These are phyloP conservation scores for Sapajus apella DNA, from an alignment of 2,113 vertebrate species.

Conservation along the genomic window DNA sequence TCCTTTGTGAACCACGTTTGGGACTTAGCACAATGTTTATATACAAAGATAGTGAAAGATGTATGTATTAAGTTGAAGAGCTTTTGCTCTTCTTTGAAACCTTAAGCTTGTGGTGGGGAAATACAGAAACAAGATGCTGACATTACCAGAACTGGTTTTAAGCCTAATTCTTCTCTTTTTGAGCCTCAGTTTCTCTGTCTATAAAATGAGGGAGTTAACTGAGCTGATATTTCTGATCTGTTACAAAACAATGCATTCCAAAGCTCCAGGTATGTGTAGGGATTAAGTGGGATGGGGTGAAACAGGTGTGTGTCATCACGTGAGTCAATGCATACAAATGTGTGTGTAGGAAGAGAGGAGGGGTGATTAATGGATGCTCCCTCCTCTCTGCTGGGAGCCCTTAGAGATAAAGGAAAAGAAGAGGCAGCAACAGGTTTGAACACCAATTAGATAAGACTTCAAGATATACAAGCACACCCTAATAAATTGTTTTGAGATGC, in stretches of 20 bases:
- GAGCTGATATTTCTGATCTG: not conserved
- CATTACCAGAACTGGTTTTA: not conserved
- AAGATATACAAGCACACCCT: not conserved
- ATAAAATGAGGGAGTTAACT: not conserved
- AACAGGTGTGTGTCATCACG: not conserved
- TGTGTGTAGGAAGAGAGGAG: not conserved
- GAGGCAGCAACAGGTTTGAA: slow-evolving; percentile 17
- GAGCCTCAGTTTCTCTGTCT: not conserved
- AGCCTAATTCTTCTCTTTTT: not conserved
- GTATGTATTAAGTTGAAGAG: not conserved
- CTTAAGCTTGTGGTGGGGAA: not conserved
- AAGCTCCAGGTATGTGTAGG: not conserved
- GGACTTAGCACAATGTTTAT: not conserved
- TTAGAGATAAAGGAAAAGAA: slow-evolving; percentile 14
- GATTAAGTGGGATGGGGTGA: not conserved
- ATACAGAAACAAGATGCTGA: not conserved
- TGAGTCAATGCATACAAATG: not conserved
- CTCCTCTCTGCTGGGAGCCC: not conserved
- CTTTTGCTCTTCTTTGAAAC: not conserved
- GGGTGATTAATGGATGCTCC: not conserved
- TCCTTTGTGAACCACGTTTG: not conserved
- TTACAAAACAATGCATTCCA: not conserved
- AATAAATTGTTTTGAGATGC: slow-evolving; percentile 7
- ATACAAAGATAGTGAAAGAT: not conserved
- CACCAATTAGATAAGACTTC: slow-evolving; percentile 43